These are phyloP conservation scores for Neodontobutis hainanensis DNA, from an alignment of 2,113 vertebrate species.

Conservation along the genomic window DNA sequence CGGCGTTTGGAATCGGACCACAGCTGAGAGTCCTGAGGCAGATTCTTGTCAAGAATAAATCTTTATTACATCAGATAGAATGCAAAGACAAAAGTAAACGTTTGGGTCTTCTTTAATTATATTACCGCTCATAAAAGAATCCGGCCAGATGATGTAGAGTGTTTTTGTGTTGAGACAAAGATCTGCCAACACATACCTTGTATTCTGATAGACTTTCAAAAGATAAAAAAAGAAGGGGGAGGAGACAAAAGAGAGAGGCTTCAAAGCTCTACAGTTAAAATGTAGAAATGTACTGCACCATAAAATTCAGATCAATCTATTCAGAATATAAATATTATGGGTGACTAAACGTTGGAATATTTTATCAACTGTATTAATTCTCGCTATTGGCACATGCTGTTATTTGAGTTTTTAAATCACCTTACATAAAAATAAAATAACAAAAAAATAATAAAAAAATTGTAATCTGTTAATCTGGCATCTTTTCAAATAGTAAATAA, in stretches of 20 bases:
- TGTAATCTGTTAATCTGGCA: too few species aligned
- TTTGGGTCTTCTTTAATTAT: not conserved
- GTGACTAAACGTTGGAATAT: not conserved
- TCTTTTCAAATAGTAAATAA: too few species aligned
- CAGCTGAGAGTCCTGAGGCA: slow-evolving; percentile 15
- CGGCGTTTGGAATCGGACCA: slow-evolving; percentile 35
- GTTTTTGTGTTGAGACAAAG: slow-evolving; percentile 41
- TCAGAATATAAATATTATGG: slow-evolving; percentile 2
- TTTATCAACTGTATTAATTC: not conserved
- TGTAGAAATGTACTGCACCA: slow-evolving; percentile 30
- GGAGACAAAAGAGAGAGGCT: slow-evolving; percentile 38
- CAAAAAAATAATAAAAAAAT: too few species aligned
- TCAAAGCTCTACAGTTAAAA: slow-evolving; percentile 40
- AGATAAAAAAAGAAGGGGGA: slow-evolving; percentile 49
- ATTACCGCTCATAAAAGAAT: not conserved
- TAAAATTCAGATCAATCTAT: slow-evolving; percentile 21
- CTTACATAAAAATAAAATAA: too few species aligned
- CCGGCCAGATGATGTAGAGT: slow-evolving; percentile 16
- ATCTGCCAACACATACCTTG: slow-evolving; percentile 40
- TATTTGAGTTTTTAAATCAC: too few species aligned
- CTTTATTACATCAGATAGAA: not conserved
- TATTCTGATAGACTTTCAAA: slow-evolving; percentile 53
- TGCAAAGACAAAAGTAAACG: too few species aligned
- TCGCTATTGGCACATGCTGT: not conserved
- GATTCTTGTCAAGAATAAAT: slow-evolving; percentile 7